Evolutionary conservation across 2,888 invertebrate species (phyloP).

Genomic region (Phorcus lineatus): DNA sequence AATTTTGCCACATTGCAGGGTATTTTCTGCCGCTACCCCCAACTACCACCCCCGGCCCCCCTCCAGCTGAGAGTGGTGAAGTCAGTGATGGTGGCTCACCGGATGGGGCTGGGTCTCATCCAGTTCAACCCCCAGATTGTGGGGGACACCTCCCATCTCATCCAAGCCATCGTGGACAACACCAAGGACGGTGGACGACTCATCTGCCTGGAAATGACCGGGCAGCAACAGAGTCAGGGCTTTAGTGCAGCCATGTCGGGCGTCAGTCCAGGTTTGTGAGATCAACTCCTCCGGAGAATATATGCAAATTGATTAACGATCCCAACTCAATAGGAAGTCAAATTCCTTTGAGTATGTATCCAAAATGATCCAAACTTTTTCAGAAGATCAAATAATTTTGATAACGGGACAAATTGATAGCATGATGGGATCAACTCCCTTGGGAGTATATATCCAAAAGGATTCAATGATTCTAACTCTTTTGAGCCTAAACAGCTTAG

Average conservation of each 20-base stretch:
- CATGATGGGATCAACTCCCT: not conserved
- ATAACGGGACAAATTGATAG: too few relatives aligned
- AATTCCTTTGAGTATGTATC: too few relatives aligned
- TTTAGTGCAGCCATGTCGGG: constrained; percentile 28
- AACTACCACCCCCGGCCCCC: constrained; percentile 43
- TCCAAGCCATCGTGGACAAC: constrained; percentile 52
- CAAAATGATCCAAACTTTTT: too few relatives aligned
- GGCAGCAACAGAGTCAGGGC: constrained; percentile 42
- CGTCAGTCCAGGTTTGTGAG: constrained; percentile 30
- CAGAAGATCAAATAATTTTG: too few relatives aligned
- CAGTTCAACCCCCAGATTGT: constrained; percentile 24
- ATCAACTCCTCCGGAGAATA: too few relatives aligned
- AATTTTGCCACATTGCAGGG: constrained; percentile 47
- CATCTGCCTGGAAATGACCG: constrained; percentile 60
- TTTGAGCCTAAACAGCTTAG: too few relatives aligned
- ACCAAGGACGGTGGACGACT: constrained; percentile 55
- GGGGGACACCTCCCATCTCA: constrained; percentile 48
- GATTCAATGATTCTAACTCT: too few relatives aligned
- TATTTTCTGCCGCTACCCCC: constrained; percentile 55
- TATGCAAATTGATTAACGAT: too few relatives aligned
- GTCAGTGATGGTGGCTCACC: constrained; percentile 43
- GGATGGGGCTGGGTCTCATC: constrained; percentile 33
- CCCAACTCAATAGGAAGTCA: too few relatives aligned
- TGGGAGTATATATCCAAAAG: not conserved
- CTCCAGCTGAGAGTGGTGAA: constrained; percentile 66